Evolutionary conservation across 2,888 invertebrate species (phyloP), one percentile per base, ranked within the genome.

Genomic region (Lypha dubia): DNA sequence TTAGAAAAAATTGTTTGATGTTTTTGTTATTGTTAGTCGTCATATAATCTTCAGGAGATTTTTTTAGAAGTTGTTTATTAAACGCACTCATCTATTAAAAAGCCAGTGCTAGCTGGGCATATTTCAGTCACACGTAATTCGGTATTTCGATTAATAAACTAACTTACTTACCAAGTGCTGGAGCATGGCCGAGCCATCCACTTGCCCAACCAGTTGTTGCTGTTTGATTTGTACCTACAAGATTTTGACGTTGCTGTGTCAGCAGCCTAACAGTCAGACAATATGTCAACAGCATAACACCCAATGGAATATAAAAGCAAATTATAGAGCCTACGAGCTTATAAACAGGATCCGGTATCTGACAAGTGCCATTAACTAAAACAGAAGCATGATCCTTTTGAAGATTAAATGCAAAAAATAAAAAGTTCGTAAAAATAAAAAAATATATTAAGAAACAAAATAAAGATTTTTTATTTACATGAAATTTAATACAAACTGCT

Each of bases 231-330:
- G 88, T 88, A 32, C 92, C 91, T 24, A 94, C 94, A 83, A 95
- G 91, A 86, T 96, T 96, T 90, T 96, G 96, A 88, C 95, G 94
- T 92, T 98, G 97, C 83, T 95, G 93, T 49, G 97, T 97, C 89
- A 99, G 93, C 35, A 98, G 93, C 79, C 96, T 94, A 20, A 98
- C 97, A 0, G 99, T 99, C 88, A 98, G 93, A 6, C 97, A 96
- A 90, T 98, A 99, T n/a, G 98, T 98, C 83, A 98, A 93, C 90
- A 98, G 94, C 98, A 99, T 99, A 87, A 99, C 98, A 56, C 96
- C 94, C 86, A 99, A 93, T 0, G 99, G 99, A 86, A 99, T 98
- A 93, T 98, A 98, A 93, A 99, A 99, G 88, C 98, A 98, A 88
- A 98, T 96, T 89, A 98, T 96, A 75, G 98, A 98, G 46, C 98